Conservation (phyloP, 2,888 invertebrate species). For the Macrosoma leucophasiata region DNA sequence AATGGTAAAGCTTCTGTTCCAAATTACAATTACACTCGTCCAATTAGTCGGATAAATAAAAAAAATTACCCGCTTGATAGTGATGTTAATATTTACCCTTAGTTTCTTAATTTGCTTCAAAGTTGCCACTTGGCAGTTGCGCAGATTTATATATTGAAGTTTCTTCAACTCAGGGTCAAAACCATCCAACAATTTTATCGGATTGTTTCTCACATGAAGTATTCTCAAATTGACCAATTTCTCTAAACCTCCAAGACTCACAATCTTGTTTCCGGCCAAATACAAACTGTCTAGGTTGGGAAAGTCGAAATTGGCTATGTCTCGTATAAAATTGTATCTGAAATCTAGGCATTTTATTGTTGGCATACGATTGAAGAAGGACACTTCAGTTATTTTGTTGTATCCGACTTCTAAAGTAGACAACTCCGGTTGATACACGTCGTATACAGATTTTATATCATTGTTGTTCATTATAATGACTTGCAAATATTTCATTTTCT, state of each 20-base stretch:
- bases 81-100: constrained; percentile 36
- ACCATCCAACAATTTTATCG: constrained; percentile 68
- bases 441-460: constrained; percentile 60
- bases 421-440: constrained; percentile 72
- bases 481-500: constrained; percentile 75
- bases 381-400: constrained; percentile 52
- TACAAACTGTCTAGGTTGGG: constrained; percentile 81
- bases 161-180: constrained; percentile 57
- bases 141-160: constrained; percentile 73
- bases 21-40: too few species aligned
- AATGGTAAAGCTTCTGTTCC: too few species aligned
- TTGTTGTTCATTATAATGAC: constrained; percentile 74
- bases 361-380: constrained; percentile 44
- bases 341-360: constrained; percentile 73
- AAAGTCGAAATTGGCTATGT: constrained; percentile 62
- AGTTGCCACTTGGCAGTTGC: constrained; percentile 70
- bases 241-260: constrained; percentile 76
- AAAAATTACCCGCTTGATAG: too few species aligned
- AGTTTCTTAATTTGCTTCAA: constrained; percentile 73
- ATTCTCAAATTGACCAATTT: constrained; percentile 77
- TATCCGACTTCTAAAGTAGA: constrained; percentile 73
- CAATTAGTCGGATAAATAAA: too few species aligned
- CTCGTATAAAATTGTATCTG: constrained; percentile 63
- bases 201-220: constrained; percentile 84
- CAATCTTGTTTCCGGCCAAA: constrained; percentile 83